Conservation (phyloP, 2,113 vertebrate species). For the Ivindomyrus marchei region DNA sequence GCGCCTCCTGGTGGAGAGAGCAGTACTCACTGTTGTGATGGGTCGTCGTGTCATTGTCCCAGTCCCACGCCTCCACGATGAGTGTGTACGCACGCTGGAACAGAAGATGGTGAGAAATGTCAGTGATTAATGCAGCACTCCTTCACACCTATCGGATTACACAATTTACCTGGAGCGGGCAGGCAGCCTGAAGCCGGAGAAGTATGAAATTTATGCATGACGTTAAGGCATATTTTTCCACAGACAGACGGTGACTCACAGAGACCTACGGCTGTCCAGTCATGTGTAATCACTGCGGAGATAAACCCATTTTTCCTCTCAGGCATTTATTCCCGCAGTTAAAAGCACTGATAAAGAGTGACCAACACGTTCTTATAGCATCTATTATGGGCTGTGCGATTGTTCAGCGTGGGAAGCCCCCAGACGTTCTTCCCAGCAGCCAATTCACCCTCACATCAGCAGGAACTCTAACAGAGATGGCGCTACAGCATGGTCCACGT, state of each 20-base stretch:
- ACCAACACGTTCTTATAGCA: background rate
- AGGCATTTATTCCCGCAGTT: background rate
- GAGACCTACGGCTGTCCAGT: background rate
- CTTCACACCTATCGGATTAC: background rate
- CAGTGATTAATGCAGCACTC: slow-evolving; percentile 2
- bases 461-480: background rate
- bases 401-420: background rate
- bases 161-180: background rate
- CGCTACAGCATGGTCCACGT: too few relatives aligned
- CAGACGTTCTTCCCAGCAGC: background rate
- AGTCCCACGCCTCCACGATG: slow-evolving; percentile 88
- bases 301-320: background rate
- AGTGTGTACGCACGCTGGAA: slow-evolving; percentile 82
- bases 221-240: background rate
- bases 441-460: background rate
- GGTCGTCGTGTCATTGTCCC: slow-evolving; percentile 73
- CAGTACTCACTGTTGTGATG: slow-evolving; percentile 67
- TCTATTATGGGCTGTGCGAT: background rate
- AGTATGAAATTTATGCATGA: background rate
- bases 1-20: background rate
- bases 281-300: background rate
- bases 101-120: slow-evolving; percentile 29
- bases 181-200: background rate
- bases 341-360: background rate
- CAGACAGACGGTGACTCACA: slow-evolving; percentile 11